These are phyloP conservation scores for Macrophya annulata DNA, from an alignment of 2,888 invertebrate genomes.

Conservation along the genomic window DNA sequence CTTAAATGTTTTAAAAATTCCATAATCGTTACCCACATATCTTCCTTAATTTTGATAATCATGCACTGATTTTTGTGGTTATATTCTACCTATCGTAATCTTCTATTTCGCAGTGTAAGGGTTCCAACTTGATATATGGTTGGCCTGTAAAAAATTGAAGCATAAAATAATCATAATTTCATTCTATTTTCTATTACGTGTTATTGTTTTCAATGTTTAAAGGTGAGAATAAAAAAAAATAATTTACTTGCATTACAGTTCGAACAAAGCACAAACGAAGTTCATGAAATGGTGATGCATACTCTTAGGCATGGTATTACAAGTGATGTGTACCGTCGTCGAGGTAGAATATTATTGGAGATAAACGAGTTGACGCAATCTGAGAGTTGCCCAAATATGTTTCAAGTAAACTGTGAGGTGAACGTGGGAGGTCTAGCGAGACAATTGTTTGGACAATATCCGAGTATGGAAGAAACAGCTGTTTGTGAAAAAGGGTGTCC, in stretches of 20 bases:
- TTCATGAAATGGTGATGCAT: not conserved
- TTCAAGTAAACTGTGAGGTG: not conserved
- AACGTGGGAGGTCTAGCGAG: not conserved
- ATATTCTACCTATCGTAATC: not conserved
- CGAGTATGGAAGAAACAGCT: slow-evolving; percentile 11
- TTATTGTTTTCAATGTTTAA: not conserved
- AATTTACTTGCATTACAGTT: not conserved
- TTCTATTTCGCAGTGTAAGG: not conserved
- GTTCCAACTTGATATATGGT: not conserved
- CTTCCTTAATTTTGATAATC: not conserved
- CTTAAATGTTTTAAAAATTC: not conserved
- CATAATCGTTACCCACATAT: not conserved
- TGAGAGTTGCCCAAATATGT: slow-evolving; percentile 9
- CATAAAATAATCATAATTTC: not conserved
- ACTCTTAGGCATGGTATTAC: slow-evolving; percentile 1
- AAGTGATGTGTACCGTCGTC: not conserved
- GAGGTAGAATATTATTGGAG: not conserved
- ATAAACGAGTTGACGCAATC: not conserved
- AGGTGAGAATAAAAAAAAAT: not conserved
- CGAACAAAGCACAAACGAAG: not conserved
- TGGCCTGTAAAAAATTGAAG: not conserved
- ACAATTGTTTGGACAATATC: not conserved
- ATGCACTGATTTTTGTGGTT: not conserved
- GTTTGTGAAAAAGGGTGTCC: slow-evolving; percentile 4
- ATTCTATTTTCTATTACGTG: not conserved